Evolutionary conservation across 2,888 invertebrate genomes (phyloP).

Genomic region (Lordiphosa fenestrarum): DNA sequence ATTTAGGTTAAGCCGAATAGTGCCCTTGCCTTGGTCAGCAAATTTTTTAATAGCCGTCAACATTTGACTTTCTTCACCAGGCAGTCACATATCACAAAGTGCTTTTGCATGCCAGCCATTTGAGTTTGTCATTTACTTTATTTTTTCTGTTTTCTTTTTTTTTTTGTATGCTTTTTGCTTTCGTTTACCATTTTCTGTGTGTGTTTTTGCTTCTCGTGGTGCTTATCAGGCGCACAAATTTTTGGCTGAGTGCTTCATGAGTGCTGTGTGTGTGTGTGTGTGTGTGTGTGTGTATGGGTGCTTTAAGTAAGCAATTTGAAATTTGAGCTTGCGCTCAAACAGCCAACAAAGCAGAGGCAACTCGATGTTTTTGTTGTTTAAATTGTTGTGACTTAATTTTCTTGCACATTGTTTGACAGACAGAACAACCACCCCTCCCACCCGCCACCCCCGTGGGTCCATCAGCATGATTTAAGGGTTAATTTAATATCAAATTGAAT

Average conservation of each 20-base stretch:
- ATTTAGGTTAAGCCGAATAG: background rate
- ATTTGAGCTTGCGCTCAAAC: conserved; percentile 55
- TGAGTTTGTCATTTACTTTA: conserved; percentile 5
- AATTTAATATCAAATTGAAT: conserved; percentile 53
- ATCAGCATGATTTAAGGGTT: conserved; percentile 57
- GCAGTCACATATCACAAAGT: too few species aligned
- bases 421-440: background rate
- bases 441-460: background rate
- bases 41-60: background rate
- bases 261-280: conserved; percentile 9
- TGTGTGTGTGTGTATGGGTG: conserved; percentile 45
- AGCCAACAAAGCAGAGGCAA: conserved; percentile 22
- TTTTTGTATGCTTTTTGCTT: conserved; percentile 1
- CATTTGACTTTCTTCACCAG: conserved; percentile 3
- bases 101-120: conserved; percentile 4
- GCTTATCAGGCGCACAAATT: conserved; percentile 25
- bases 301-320: conserved; percentile 74
- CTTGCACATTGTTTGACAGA: conserved; percentile 53
- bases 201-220: conserved; percentile 1
- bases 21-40: background rate
- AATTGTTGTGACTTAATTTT: conserved; percentile 54
- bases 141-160: background rate
- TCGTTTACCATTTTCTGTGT: background rate
- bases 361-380: conserved; percentile 32
- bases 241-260: conserved; percentile 34